These are phyloP conservation scores for Eidolon helvum DNA, from an alignment of 2,113 vertebrate species.

Conservation along the genomic window DNA sequence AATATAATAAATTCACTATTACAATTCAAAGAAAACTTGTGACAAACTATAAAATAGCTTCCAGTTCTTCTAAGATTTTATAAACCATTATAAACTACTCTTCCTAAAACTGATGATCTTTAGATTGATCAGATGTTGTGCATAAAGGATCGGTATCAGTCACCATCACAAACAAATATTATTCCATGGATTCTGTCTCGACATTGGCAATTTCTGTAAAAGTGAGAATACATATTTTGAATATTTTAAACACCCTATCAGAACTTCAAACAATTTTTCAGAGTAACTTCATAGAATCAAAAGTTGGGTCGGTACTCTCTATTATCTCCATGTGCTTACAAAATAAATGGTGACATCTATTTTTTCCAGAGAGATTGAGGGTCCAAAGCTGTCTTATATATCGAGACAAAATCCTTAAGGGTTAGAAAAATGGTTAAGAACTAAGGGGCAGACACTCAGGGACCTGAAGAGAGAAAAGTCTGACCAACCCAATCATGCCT, in stretches of 20 bases:
- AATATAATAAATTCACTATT: background rate
- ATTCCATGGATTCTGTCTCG: background rate
- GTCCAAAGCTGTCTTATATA: background rate
- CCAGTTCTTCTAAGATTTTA: background rate
- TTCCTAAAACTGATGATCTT: slow-evolving; percentile 30
- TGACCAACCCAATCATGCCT: accelerated
- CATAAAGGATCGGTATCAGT: slow-evolving; percentile 23
- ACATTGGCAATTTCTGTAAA: slow-evolving; percentile 47
- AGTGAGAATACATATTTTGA: background rate
- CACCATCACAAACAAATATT: background rate
- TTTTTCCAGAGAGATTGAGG: background rate
- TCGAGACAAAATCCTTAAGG: background rate
- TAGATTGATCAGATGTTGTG: background rate
- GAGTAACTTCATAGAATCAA: background rate
- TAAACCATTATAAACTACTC: background rate
- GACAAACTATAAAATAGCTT: background rate
- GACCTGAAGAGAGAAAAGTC: background rate
- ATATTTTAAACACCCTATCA: background rate
- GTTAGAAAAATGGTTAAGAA: background rate
- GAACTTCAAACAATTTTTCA: background rate
- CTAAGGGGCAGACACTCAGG: background rate
- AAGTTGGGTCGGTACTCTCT: background rate
- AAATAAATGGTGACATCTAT: background rate
- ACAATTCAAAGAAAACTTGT: background rate
- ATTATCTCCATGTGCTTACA: background rate